Percentiles rank a stretch among this genome's conserved stretches.
These are phyloP conservation scores for Ptilonorhynchus violaceus DNA, from an alignment of 2,113 vertebrate species.

Conservation along the genomic window DNA sequence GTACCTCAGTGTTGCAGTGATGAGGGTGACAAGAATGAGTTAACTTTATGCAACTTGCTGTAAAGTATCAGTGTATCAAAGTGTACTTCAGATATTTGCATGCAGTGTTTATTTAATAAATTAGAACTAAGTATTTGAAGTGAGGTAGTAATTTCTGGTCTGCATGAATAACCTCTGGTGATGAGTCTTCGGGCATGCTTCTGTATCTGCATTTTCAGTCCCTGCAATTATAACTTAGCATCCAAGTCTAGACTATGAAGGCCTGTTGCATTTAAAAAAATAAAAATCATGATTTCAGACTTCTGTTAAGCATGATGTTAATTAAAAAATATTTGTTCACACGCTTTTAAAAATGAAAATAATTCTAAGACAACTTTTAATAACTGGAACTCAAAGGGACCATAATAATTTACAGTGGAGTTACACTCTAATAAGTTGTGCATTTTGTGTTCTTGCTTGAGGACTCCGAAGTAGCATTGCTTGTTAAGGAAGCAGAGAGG, in stretches of 20 bases:
- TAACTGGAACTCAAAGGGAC: neutral
- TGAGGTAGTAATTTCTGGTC: slow-evolving; percentile 4
- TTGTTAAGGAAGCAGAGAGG: neutral
- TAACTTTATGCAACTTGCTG: neutral
- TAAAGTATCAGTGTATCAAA: neutral
- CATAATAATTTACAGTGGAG: neutral
- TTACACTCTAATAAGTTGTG: neutral
- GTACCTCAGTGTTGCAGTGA: neutral
- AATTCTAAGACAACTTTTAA: neutral
- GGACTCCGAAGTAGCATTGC: neutral
- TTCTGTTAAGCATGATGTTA: neutral
- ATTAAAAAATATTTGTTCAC: neutral
- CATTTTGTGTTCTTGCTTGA: neutral
- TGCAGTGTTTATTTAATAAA: neutral
- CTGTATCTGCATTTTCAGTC: slow-evolving; percentile 21
- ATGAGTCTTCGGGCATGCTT: neutral
- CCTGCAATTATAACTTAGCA: neutral
- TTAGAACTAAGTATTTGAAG: neutral
- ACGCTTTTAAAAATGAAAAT: neutral
- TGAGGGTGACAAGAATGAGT: neutral
- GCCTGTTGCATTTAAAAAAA: neutral
- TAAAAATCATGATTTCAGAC: neutral
- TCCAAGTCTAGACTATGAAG: slow-evolving; percentile 16
- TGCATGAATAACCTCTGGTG: neutral
- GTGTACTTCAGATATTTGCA: neutral